Conservation (phyloP, 2,888 invertebrate species). For the Tenodera sinensis region DNA sequence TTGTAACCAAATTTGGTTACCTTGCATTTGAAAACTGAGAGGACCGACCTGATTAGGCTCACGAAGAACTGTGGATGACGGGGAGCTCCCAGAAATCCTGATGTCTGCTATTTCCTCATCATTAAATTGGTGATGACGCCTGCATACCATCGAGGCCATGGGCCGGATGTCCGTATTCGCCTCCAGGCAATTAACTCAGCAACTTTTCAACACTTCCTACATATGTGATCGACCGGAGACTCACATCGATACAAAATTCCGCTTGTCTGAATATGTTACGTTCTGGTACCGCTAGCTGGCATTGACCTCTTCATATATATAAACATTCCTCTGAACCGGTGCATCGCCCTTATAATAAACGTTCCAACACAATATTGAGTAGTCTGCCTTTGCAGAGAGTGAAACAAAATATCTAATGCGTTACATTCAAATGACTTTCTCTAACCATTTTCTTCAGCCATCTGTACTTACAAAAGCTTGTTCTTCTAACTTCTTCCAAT, state of each 20-base stretch:
- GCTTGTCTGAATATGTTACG: not conserved
- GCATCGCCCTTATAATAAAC: too few species aligned
- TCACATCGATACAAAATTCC: not conserved
- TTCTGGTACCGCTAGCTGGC: not conserved
- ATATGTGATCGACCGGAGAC: not conserved
- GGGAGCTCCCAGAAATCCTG: not conserved
- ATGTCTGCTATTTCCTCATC: not conserved
- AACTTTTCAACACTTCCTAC: not conserved
- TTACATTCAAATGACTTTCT: too few species aligned
- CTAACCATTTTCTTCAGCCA: too few species aligned
- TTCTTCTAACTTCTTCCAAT: too few species aligned
- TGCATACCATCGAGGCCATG: not conserved
- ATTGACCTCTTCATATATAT: not conserved
- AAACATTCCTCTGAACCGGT: not conserved
- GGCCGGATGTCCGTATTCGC: not conserved
- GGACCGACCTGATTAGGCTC: too few species aligned
- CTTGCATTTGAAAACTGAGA: too few species aligned
- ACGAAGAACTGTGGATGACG: too few species aligned
- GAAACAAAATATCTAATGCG: too few species aligned
- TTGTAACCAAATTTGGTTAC: too few species aligned
- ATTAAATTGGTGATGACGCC: not conserved
- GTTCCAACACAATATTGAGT: too few species aligned
- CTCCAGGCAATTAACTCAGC: not conserved
- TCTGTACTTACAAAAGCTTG: too few species aligned
- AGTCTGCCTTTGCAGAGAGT: too few species aligned